Evolutionary conservation across 1,140 invertebrate species (phyloP), one percentile per base, ranked within the genome.

Genomic region (Neodiprion virginianus): DNA sequence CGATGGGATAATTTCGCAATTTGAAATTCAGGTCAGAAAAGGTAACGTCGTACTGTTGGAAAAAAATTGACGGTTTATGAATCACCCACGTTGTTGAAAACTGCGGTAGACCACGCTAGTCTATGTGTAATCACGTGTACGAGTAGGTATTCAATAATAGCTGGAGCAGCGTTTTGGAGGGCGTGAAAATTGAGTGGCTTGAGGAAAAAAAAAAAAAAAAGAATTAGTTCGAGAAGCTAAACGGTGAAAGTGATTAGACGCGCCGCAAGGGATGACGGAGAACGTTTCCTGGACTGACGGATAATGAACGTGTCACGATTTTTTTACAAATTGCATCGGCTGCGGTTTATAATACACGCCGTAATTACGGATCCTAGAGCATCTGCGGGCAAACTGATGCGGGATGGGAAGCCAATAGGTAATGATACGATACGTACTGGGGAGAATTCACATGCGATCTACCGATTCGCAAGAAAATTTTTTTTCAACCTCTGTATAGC

Each of bases 381-480:
- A 14, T 61, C 53, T 17, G 11, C 53, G 8, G n/a, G 28, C 28
- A 5, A 17, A 61, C 21, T 11, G 21, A 5, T 23, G 7, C 67
- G n/a, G 11, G 11, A 69, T 69, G 67, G 67, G 67, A 69, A 69
- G 67, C 67, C 40, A 69, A 69, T 47, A 47, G 67, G 40, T 69
- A 69, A 69, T 69, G 40, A 69, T 47, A 69, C 67, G 67, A 69
- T 69, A 23, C 67, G 40, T 21, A 7, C 11, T 47, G 67, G 67
- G 11, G 28, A 40, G 67, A 69, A 69, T 69, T 69, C 67, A 69
- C 67, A 69, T 69, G 67, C 67, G 67, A 69, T 28, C 67, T 11
- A 14, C 17, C 21, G 21, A 17, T 14, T 21, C 67, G 40, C 67
- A 12, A 21, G 17, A 21, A 21, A 21, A 23, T 14, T 7, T 69